A percentile compares a stretch with the other conserved stretches of the same genome.
phyloP scores from a whole-genome alignment of 92 coral and sea anemone genomes.

The Pocillopora meandrina region DNA sequence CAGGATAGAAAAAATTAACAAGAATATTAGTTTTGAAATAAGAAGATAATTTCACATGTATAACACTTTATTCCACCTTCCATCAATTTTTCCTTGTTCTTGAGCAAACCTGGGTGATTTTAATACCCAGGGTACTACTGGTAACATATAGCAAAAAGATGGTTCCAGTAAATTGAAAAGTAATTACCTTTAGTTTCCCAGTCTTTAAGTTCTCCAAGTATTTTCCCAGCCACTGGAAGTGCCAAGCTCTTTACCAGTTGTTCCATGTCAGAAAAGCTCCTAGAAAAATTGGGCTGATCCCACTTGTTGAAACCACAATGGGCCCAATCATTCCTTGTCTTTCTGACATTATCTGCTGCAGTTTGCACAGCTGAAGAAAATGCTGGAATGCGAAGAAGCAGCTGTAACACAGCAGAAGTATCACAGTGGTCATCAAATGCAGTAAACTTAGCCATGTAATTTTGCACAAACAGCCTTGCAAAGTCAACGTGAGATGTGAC shows the following conservation, averaged over 20 bases:
- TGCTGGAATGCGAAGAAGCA: slow-evolving; percentile 50
- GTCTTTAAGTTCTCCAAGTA: slow-evolving; percentile 26
- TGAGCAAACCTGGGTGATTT: not conserved
- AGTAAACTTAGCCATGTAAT: slow-evolving; percentile 49
- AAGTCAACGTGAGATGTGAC: slow-evolving; percentile 43
- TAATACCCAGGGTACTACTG: not conserved
- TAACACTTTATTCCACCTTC: no score
- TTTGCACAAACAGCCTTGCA: slow-evolving; percentile 45
- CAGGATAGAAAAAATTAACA: no score
- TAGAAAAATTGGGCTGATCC: slow-evolving; percentile 30
- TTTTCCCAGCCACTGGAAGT: slow-evolving; percentile 6
- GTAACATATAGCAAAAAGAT: not conserved
- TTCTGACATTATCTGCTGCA: slow-evolving; percentile 43
- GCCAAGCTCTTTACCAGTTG: slow-evolving; percentile 30
- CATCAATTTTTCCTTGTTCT: not conserved
- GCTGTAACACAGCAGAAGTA: slow-evolving; percentile 48
- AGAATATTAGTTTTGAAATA: no score
- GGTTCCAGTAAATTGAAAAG: not conserved
- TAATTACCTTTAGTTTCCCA: slow-evolving; percentile 42
- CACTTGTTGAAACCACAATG: slow-evolving; percentile 54
- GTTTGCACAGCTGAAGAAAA: slow-evolving; percentile 45
- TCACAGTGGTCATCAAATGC: slow-evolving; percentile 59
- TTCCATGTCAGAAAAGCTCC: slow-evolving; percentile 34
- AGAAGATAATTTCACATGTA: no score
- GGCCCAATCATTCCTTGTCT: slow-evolving; percentile 54